Evolutionary conservation across 2,797 vertebrate species (phyloP), one percentile per base, ranked within the genome.

Genomic region (Tokudaia muenninki): DNA sequence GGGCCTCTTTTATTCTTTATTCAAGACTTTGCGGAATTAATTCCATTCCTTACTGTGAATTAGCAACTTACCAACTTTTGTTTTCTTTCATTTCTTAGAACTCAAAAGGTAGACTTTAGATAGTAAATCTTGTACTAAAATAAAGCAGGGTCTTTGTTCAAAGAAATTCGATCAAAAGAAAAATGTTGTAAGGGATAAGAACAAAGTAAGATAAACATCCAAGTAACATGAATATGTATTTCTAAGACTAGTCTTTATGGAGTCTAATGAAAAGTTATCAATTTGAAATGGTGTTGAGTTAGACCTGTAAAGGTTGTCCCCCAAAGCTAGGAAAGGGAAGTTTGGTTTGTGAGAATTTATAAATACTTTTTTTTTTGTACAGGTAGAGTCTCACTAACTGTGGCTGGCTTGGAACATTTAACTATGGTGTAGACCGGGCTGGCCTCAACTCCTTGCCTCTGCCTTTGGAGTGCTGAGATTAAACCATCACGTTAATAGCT

Each of bases 91-190:
- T 92, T 92, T 93, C 59, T 91, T 92, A 95, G 61, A 90, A 57
- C 57, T 86, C 70, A 92, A 93, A 91, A 29, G 50, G 37, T 84
- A 90, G 19, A 86, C 50, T 91, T 96, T 78, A 94, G 52, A 75
- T 59, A 92, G 63, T 96, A 95, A 88, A 75, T 95, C 44, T 92
- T 92, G 29, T 47, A 74, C 50, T 78, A 81, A 96, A 97, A 90
- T 86, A 52, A 94, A 94, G 50, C 80, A 78, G 47, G 19, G 31
- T 91, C 50, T 92, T 96, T 91, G 79, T 80, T 96, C 87, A 96
- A 97, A 93, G 80, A 96, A 95, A 13, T 31, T 88, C 94, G 80
- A 94, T 87, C 22, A 41, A 88, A 89, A 89, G 29, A 79, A 63
- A 72, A 83, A 91, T 61, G 26, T 17, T 37, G 81, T 97, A 90